Conservation (phyloP, 2,888 invertebrate species). For the Bhutanitis thaidina region DNA sequence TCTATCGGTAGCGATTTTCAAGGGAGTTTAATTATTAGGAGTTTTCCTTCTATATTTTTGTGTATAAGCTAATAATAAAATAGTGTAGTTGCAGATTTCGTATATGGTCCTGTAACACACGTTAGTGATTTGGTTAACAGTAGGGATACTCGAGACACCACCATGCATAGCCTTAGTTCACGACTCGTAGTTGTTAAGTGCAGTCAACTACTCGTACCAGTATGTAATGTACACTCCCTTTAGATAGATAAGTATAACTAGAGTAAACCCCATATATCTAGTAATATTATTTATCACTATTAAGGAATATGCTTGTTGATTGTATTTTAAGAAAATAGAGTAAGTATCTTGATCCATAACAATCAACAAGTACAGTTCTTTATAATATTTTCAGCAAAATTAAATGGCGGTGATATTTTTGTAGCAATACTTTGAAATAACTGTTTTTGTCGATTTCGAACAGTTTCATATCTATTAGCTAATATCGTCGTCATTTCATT, state of each 20-base stretch:
- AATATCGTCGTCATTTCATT: conserved; percentile 14
- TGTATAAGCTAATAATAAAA: no score
- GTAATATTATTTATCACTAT: not conserved
- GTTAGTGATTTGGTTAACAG: not conserved
- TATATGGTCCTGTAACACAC: not conserved
- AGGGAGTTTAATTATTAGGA: no score
- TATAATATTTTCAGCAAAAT: not conserved
- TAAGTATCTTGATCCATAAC: not conserved
- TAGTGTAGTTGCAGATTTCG: conserved; percentile 11
- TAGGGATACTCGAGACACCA: conserved; percentile 4
- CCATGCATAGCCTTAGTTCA: not conserved
- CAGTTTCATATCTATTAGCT: no score
- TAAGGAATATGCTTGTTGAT: conserved; percentile 8
- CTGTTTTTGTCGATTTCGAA: not conserved
- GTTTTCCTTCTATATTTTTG: no score
- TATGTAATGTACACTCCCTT: not conserved
- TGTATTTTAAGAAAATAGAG: not conserved
- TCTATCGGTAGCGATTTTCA: no score
- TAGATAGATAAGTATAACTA: conserved; percentile 8
- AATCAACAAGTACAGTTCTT: conserved; percentile 6
- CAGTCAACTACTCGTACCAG: not conserved
- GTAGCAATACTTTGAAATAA: not conserved
- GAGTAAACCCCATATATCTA: conserved; percentile 6
- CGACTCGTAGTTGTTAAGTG: not conserved
- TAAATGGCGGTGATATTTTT: conserved; percentile 5